Percentiles rank a stretch among this genome's conserved stretches.
Evolutionary conservation across 2,113 vertebrate species (phyloP).

Genomic region (Pycnonotus jocosus): DNA sequence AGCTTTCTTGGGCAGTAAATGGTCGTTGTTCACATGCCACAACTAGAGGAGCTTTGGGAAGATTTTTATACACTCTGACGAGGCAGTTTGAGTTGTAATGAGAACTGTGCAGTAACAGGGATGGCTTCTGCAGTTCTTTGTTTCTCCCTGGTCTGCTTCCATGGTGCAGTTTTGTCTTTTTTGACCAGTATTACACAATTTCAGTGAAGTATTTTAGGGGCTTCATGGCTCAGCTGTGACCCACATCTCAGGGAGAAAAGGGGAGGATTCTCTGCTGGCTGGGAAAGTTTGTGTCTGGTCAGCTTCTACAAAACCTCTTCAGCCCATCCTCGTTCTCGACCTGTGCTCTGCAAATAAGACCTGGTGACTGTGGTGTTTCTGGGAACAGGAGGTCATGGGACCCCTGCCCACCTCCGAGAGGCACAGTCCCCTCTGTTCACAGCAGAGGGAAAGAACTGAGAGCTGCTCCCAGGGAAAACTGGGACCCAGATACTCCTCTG

Average conservation of each 20-base stretch:
- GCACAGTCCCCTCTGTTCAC: fast-evolving
- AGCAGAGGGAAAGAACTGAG: neutral
- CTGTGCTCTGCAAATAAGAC: neutral
- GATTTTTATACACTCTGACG: fast-evolving
- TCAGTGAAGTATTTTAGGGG: fast-evolving
- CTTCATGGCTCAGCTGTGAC: neutral
- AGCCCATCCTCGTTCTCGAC: fast-evolving
- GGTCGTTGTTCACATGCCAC: fast-evolving
- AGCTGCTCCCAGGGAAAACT: neutral
- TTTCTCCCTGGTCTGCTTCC: neutral
- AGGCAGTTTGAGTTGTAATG: neutral
- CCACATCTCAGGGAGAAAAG: neutral
- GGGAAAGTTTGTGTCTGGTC: neutral
- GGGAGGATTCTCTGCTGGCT: neutral
- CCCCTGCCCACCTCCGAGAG: fast-evolving
- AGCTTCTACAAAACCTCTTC: neutral
- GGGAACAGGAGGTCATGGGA: neutral
- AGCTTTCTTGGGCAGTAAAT: neutral
- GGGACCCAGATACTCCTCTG: neutral
- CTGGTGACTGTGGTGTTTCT: neutral
- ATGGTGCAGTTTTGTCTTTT: neutral
- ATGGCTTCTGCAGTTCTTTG: neutral
- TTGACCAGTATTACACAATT: neutral
- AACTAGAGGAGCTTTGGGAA: neutral
- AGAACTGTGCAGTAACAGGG: neutral